phyloP scores from a whole-genome alignment of 2,888 invertebrate species.

The Bembecia ichneumoniformis region DNA sequence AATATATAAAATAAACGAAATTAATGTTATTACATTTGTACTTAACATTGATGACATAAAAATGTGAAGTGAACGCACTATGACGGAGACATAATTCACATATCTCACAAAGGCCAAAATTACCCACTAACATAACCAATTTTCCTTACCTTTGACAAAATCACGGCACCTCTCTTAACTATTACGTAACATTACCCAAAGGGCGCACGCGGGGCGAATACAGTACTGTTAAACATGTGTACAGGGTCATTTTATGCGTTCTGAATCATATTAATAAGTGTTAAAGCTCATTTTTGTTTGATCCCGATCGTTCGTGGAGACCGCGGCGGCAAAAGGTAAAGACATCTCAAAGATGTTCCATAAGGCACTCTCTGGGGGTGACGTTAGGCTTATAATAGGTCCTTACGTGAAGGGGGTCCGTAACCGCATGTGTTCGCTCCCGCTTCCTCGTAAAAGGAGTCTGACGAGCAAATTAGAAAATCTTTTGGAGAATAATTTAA shows the following conservation, averaged over 20 bases:
- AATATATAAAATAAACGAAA: too few relatives aligned
- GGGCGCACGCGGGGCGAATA: constrained; percentile 63
- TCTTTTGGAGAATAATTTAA: constrained; percentile 70
- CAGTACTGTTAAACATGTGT: constrained; percentile 32
- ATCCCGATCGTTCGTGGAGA: constrained; percentile 13
- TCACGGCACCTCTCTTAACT: constrained; percentile 56
- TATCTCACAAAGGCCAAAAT: constrained; percentile 47
- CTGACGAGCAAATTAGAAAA: constrained; percentile 66
- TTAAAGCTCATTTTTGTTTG: constrained; percentile 48
- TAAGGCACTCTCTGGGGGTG: constrained; percentile 42
- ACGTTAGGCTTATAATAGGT: constrained; percentile 48
- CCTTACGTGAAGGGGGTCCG: constrained; percentile 26
- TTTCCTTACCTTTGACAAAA: constrained; percentile 71
- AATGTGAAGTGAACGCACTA: not conserved
- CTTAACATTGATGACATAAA: not conserved
- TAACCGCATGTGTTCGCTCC: constrained; percentile 38
- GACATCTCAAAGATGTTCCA: constrained; percentile 26
- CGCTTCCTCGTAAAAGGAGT: constrained; percentile 38
- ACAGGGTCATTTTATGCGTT: constrained; percentile 26
- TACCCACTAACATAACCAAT: constrained; percentile 67
- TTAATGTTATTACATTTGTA: too few relatives aligned
- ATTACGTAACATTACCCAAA: constrained; percentile 70
- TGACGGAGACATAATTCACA: constrained; percentile 40
- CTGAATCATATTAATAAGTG: constrained; percentile 48
- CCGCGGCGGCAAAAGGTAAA: constrained; percentile 30